Percentiles rank a stretch among this genome's conserved stretches.
Conservation (phyloP, 1,140 invertebrate genomes). For the Leptonema lineaticorne region DNA sequence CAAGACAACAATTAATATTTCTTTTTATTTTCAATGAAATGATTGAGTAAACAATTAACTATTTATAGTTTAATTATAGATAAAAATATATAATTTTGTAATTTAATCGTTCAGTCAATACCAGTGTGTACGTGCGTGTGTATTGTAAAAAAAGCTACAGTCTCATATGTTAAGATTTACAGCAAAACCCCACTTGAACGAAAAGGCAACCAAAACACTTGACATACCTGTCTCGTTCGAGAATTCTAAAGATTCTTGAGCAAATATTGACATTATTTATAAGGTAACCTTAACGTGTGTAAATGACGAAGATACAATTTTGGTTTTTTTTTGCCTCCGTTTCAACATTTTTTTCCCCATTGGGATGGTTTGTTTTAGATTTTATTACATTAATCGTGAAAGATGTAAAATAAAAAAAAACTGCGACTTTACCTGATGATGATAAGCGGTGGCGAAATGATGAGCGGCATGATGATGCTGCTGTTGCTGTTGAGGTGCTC, state of each 20-base stretch:
- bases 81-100: neutral
- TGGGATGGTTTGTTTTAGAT: too few species aligned
- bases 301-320: too few species aligned
- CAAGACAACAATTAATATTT: too few species aligned
- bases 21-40: too few species aligned
- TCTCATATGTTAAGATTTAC: neutral
- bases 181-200: constrained; percentile 15
- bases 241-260: constrained; percentile 11
- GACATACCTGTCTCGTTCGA: constrained; percentile 15
- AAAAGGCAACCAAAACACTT: constrained; percentile 1
- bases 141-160: neutral
- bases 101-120: neutral
- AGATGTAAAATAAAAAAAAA: too few species aligned
- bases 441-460: constrained; percentile 34
- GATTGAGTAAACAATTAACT: neutral
- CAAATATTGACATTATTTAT: constrained; percentile 7
- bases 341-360: too few species aligned
- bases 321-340: too few species aligned
- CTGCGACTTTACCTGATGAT: constrained; percentile 38
- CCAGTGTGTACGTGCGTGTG: neutral
- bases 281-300: too few species aligned
- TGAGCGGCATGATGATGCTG: constrained; percentile 50
- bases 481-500: constrained; percentile 53
- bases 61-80: too few species aligned
- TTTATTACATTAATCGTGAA: too few species aligned